Conservation (phyloP, 2,888 invertebrate species). For the Protonemura montana region DNA sequence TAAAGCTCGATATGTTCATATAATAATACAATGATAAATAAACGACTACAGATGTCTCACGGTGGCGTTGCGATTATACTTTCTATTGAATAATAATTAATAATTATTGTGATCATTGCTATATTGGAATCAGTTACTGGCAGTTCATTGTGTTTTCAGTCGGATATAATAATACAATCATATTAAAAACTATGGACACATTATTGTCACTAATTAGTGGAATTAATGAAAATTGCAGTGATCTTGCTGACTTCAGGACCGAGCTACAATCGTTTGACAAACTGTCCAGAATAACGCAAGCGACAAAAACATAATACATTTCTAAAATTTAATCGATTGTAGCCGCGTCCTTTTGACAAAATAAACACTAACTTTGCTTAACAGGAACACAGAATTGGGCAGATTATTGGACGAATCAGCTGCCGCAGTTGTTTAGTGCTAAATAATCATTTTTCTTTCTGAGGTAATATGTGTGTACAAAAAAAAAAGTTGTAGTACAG, state of each 20-base stretch:
- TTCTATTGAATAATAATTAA: conserved; percentile 16
- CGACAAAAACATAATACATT: neutral
- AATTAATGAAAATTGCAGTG: neutral
- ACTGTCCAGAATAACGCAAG: neutral
- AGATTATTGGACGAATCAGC: neutral
- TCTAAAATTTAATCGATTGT: neutral
- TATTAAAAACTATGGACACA: neutral
- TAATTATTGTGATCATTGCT: neutral
- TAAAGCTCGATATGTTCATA: conserved; percentile 47
- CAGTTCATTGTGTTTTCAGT: conserved; percentile 15
- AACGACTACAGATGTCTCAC: neutral
- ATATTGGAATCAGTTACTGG: conserved; percentile 17
- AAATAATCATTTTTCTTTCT: neutral
- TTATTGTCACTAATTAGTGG: neutral
- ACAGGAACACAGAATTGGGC: neutral
- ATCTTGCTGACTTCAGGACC: neutral
- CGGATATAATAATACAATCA: neutral
- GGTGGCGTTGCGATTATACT: neutral
- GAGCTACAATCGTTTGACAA: neutral
- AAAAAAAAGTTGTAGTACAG: neutral
- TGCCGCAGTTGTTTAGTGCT: neutral
- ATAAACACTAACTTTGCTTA: neutral
- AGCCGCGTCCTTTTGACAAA: neutral
- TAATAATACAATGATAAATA: neutral
- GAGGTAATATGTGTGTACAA: neutral